Evolutionary conservation across 1,140 invertebrate species (phyloP), one percentile per base, ranked within the genome.

Genomic region (Leptinotarsa texana): DNA sequence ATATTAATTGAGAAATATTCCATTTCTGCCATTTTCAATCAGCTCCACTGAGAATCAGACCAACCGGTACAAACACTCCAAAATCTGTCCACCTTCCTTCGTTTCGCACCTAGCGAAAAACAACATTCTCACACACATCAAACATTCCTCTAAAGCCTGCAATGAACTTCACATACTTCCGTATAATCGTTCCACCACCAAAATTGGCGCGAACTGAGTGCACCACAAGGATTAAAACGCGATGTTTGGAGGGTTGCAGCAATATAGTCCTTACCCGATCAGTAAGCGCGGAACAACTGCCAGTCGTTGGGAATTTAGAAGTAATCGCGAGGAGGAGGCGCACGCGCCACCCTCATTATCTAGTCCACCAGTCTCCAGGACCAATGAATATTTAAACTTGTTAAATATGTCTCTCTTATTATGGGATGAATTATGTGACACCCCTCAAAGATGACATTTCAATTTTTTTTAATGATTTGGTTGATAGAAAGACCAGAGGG

Each of bases 221-320:
- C 51, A 18, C 48, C 70, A 72, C 47, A 72, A 62, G 62, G 66
- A 69, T 49, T 57, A 63, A 15, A 17, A 17, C 51, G 51, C 51
- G 51, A 57, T 47, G 21, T 49, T 68, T 24, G 33, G 22, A 61
- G 42, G n/a, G 49, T 49, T 63, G 51, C 51, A 18, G 15, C 51
- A 57, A 18, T 18, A 57, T 4, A 57, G 51, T 67, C 57, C 76
- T 69, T 61, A 24, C 63, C 75, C 70, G 69, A 57, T 51, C 76
- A 69, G 49, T 47, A 68, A 75, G 72, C 76, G 73, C 76, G 76
- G 69, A 75, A 73, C 72, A 77, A 77, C 76, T 77, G 76, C 69
- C 68, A 74, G 48, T 67, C 70, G 76, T 51, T 73, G 13, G n/a
- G 61, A 48, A 73, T 63, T 62, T 42, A 69, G 66, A 75, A 77